Conservation (phyloP, 2,113 vertebrate genomes). For the Myiopsitta monachus region DNA sequence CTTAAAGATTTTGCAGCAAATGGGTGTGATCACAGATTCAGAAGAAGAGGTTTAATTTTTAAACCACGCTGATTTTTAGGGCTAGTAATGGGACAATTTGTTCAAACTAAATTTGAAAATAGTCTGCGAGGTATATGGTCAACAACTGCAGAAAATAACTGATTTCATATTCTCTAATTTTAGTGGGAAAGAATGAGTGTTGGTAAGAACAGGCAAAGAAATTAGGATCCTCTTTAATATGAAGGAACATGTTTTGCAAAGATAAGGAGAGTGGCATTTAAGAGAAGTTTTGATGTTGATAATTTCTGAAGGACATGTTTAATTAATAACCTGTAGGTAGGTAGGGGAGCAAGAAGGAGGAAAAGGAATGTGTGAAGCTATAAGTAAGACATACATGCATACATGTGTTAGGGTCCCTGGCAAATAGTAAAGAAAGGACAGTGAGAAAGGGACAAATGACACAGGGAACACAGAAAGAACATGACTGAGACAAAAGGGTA, state of each 20-base stretch:
- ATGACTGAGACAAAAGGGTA: neutral
- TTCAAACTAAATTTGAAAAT: neutral
- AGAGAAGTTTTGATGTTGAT: neutral
- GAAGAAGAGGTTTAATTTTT: neutral
- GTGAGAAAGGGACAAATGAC: neutral
- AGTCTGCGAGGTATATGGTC: neutral
- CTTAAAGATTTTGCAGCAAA: neutral
- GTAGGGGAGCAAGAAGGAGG: neutral
- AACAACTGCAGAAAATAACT: neutral
- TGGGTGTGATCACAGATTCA: neutral
- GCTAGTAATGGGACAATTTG: neutral
- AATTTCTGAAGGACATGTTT: neutral
- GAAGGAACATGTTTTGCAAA: neutral
- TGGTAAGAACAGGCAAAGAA: neutral
- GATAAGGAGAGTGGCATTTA: neutral
- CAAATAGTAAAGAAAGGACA: neutral
- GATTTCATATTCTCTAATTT: neutral
- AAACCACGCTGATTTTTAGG: neutral
- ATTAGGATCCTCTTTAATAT: neutral
- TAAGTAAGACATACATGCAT: neutral
- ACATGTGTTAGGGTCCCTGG: neutral
- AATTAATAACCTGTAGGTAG: neutral
- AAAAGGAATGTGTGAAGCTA: neutral
- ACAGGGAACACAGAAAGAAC: neutral
- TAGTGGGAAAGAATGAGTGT: neutral